These are phyloP conservation scores for Leptocoma aspasia DNA, from an alignment of 2,113 vertebrate genomes.

Conservation along the genomic window DNA sequence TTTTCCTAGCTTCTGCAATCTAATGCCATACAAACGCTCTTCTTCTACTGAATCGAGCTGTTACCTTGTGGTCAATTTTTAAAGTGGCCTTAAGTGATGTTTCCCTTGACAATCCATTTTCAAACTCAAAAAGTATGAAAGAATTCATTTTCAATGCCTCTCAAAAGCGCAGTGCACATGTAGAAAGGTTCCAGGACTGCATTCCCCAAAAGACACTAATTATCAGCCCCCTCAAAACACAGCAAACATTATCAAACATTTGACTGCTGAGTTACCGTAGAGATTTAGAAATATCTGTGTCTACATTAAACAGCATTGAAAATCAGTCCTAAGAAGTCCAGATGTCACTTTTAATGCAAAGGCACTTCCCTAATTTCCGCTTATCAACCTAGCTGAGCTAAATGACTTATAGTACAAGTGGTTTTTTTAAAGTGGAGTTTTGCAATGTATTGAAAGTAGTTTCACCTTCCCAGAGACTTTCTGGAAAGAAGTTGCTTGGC, in stretches of 20 bases:
- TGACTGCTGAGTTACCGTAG: not conserved
- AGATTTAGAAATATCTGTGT: not conserved
- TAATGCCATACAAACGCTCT: not conserved
- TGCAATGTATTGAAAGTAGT: not conserved
- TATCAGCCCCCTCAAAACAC: not conserved
- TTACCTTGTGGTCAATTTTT: conserved; percentile 38
- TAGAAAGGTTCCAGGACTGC: not conserved
- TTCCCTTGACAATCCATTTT: conserved; percentile 25
- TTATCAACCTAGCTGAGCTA: not conserved
- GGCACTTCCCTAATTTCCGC: not conserved
- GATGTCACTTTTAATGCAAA: not conserved
- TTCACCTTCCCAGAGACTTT: not conserved
- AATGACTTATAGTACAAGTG: not conserved
- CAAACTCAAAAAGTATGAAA: conserved; percentile 23
- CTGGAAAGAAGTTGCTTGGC: not conserved
- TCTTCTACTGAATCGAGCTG: not conserved
- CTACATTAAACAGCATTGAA: not conserved
- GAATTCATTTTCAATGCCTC: not conserved
- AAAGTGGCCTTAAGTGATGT: conserved; percentile 30
- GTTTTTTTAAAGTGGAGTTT: not conserved
- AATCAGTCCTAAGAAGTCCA: not conserved
- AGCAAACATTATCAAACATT: not conserved
- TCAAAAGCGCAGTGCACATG: not conserved
- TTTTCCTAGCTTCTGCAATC: conserved; percentile 13
- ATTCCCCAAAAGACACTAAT: not conserved